Conservation (phyloP, 1,140 invertebrate species). For the Macrobrachium nipponense region DNA sequence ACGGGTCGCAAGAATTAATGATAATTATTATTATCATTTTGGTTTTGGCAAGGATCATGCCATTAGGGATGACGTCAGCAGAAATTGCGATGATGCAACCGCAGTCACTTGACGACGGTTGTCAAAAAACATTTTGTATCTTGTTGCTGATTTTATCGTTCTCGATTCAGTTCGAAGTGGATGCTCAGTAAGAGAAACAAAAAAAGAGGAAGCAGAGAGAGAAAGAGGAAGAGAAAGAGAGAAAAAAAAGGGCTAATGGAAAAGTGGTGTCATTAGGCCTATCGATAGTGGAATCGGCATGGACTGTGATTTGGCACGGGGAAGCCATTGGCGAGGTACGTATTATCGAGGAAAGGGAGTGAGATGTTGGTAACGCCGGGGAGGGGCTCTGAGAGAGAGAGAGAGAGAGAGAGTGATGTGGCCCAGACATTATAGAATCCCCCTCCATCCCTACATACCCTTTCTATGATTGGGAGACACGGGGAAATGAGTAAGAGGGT, state of each 20-base stretch:
- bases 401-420: neutral
- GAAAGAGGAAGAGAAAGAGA: neutral
- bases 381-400: neutral
- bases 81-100: no score
- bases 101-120: no score
- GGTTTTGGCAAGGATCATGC: no score
- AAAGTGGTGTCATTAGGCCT: conserved; percentile 12
- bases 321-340: neutral
- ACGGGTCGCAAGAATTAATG: no score
- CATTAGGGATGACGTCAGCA: no score
- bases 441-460: no score
- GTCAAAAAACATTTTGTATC: no score
- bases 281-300: conserved; percentile 13
- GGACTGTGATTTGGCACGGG: conserved; percentile 17
- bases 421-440: neutral
- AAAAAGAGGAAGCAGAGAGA: neutral
- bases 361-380: neutral
- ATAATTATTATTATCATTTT: no score
- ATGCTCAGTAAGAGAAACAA: neutral
- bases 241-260: conserved; percentile 3
- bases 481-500: neutral
- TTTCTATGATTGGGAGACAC: neutral
- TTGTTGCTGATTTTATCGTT: no score
- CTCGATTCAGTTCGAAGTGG: no score
- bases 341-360: neutral